Evolutionary conservation across 2,797 vertebrate genomes (phyloP), one percentile per base, ranked within the genome.

Genomic region (Etheostoma nigrum): DNA sequence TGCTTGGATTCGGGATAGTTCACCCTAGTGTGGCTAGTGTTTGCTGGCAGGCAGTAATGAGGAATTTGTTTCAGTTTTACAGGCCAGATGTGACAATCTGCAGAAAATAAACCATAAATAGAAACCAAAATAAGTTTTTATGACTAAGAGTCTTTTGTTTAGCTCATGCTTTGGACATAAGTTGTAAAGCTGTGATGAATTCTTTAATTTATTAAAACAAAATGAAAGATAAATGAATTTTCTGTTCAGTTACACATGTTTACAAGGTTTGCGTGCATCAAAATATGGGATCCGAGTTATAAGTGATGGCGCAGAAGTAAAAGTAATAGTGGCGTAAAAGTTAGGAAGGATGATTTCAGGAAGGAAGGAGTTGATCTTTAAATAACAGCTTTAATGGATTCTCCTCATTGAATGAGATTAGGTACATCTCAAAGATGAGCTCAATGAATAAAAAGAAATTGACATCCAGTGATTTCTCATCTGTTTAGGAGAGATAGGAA

Each of bases 1-100:
- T 30, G 5, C 30, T 30, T 30, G 30, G 30, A 30, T 30, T 30
- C 5, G 30, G 30, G 30, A 30, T 6, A 30, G 30, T 30, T 30
- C 30, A 6, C 30, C 30, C 30, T 30, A 30, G n/a, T 21, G 0
- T 25, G 11, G 6, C 6, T 58, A 54, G 61, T 60, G 47, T 52
- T 33, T 4, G 10, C n/a, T 63, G 65, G 36, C 40, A 14, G 18
- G 4, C 5, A 33, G 27, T 40, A 12, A 48, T 63, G 11, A 79
- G 18, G 15, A 13, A 72, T 64, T 49, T 64, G 5, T 61, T 54
- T 42, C 13, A 21, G n/a, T 74, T 58, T 66, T 7, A 67, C 30
- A 36, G 2, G 25, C 49, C 54, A 52, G 18, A 57, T 8, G 14
- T 1, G 8, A 55, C 54, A 21, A 6, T 8, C 14, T 33, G 12